phyloP scores from a whole-genome alignment of 2,888 invertebrate genomes.

The Spicauda simplicius region DNA sequence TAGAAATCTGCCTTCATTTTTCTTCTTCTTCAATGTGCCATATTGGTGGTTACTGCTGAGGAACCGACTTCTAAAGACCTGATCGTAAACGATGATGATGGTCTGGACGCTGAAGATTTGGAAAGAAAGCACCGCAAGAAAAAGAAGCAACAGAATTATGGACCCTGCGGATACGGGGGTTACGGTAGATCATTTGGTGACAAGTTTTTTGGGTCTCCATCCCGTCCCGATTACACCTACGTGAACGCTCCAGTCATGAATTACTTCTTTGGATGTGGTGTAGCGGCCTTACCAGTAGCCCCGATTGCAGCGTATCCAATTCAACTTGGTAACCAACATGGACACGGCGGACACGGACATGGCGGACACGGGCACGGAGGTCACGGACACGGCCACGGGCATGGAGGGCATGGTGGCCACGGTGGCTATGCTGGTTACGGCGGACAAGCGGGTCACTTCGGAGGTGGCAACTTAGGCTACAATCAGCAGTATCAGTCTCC shows the following conservation, averaged over 20 bases:
- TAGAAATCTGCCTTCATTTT: conserved; percentile 57
- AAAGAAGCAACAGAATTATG: conserved; percentile 63
- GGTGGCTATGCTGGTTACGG: conserved; percentile 38
- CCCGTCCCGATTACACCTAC: conserved; percentile 64
- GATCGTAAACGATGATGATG: conserved; percentile 49
- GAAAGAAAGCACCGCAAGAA: conserved; percentile 62
- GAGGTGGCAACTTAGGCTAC: conserved; percentile 38
- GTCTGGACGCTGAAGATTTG: conserved; percentile 54
- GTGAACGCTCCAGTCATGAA: conserved; percentile 74
- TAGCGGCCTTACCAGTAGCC: conserved; percentile 45
- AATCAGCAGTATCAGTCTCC: conserved; percentile 41
- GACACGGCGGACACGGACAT: conserved; percentile 24
- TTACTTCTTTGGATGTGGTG: conserved; percentile 71
- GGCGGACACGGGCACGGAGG: conserved; percentile 38
- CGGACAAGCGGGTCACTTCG: conserved; percentile 43
- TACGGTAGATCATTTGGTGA: conserved; percentile 61
- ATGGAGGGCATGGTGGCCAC: conserved; percentile 30
- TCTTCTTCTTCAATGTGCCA: conserved; percentile 54
- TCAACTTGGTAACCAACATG: conserved; percentile 10
- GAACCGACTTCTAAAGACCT: conserved; percentile 58
- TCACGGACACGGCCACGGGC: conserved; percentile 16
- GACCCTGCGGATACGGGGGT: conserved; percentile 56
- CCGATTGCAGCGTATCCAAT: conserved; percentile 32
- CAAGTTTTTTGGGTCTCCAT: conserved; percentile 55
- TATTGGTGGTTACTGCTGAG: conserved; percentile 52